phyloP scores from a whole-genome alignment of 2,888 invertebrate species.

The Macropis europaea region DNA sequence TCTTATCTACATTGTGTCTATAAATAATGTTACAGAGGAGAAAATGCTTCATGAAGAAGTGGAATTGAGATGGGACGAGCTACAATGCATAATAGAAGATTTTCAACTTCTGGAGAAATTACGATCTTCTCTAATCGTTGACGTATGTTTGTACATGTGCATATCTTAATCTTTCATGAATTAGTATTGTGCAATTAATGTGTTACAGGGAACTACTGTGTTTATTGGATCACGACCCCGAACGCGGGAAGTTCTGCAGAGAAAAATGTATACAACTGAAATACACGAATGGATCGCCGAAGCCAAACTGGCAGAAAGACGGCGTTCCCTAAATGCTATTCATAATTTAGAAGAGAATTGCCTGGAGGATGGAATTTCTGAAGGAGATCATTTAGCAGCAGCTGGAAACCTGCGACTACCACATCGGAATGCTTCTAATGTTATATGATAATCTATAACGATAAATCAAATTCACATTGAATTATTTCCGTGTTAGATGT shows the following conservation, averaged over 20 bases:
- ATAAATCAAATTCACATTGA: conserved; percentile 6
- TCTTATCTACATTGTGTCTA: not conserved
- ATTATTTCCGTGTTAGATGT: conserved; percentile 1
- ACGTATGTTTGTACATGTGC: conserved; percentile 78
- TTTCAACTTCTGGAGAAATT: conserved; percentile 81
- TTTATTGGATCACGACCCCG: conserved; percentile 88
- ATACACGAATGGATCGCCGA: conserved; percentile 88
- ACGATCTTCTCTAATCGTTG: conserved; percentile 80
- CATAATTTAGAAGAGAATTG: conserved; percentile 64
- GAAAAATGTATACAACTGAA: conserved; percentile 88
- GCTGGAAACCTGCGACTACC: conserved; percentile 53
- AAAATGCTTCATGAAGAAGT: conserved; percentile 89
- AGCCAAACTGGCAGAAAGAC: conserved; percentile 82
- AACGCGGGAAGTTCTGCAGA: conserved; percentile 88
- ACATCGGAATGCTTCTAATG: conserved; percentile 43
- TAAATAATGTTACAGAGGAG: conserved; percentile 82
- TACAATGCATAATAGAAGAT: conserved; percentile 82
- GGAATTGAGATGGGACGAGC: conserved; percentile 86
- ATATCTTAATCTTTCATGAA: no score
- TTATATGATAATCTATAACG: conserved; percentile 31
- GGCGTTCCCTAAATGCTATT: conserved; percentile 46
- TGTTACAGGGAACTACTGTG: conserved; percentile 82
- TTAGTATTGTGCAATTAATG: no score
- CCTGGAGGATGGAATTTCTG: conserved; percentile 54
- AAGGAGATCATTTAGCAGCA: conserved; percentile 61